Evolutionary conservation across 2,888 invertebrate genomes (phyloP).

Genomic region (Agrotis exclamationis): DNA sequence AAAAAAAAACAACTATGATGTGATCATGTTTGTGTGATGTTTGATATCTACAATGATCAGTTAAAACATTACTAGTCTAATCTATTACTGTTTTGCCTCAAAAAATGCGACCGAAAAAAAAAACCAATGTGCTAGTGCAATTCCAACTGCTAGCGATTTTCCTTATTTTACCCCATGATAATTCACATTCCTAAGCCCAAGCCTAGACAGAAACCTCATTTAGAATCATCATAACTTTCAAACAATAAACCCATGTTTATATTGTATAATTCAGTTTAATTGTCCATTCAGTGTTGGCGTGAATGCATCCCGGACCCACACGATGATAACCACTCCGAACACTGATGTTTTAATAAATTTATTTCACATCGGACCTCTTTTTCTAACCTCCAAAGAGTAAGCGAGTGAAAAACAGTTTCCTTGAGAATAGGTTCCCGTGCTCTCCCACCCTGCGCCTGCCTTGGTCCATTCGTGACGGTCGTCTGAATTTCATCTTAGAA

Average conservation of each 20-base stretch:
- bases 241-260: conserved; percentile 78
- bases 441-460: conserved; percentile 68
- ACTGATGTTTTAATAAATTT: conserved; percentile 84
- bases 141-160: background rate
- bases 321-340: conserved; percentile 79
- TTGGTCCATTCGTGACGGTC: conserved; percentile 82
- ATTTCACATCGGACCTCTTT: conserved; percentile 70
- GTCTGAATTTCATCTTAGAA: conserved; percentile 80
- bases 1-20: too few relatives aligned
- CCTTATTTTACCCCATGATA: background rate
- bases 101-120: background rate
- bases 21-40: too few relatives aligned
- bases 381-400: conserved; percentile 63
- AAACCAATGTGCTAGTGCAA: background rate
- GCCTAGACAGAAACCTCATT: conserved; percentile 58
- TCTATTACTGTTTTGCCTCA: background rate
- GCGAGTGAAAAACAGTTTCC: conserved; percentile 54
- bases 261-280: conserved; percentile 83
- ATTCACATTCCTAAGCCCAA: conserved; percentile 13
- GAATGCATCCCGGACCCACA: conserved; percentile 82
- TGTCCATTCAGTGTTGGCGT: conserved; percentile 78
- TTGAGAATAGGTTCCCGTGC: conserved; percentile 71
- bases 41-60: too few relatives aligned
- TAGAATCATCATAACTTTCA: conserved; percentile 63
- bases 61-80: too few relatives aligned